Percentiles rank a stretch among this genome's conserved stretches.
Conservation (phyloP, 2,797 vertebrate species). For the Silurus lanzhouensis region DNA sequence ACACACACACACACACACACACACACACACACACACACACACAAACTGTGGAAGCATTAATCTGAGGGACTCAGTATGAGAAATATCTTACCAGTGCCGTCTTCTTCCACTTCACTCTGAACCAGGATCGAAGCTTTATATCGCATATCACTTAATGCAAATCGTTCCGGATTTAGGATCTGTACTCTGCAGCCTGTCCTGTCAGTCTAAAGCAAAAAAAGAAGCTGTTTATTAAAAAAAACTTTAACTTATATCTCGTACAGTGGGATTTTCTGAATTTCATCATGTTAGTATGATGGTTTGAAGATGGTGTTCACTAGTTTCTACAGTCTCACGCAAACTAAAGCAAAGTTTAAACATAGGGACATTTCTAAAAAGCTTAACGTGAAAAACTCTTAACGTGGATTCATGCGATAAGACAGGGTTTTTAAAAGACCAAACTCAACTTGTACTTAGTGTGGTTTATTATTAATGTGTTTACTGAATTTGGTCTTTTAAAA, state of each 20-base stretch:
- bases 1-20: not conserved
- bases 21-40: not conserved
- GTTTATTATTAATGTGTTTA: too few relatives aligned
- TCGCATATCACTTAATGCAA: not conserved
- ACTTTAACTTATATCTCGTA: not conserved
- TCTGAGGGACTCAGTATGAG: not conserved
- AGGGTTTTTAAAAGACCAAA: too few relatives aligned
- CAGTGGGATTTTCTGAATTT: rapidly evolving
- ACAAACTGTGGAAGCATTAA: not conserved
- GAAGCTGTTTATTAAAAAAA: not conserved
- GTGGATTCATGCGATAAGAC: too few relatives aligned
- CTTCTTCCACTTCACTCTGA: not conserved
- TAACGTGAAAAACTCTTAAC: too few relatives aligned
- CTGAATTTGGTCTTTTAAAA: too few relatives aligned
- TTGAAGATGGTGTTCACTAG: not conserved
- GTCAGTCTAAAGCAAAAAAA: not conserved
- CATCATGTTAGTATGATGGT: not conserved
- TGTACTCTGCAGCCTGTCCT: not conserved
- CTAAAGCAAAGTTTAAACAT: too few relatives aligned
- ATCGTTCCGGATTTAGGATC: not conserved
- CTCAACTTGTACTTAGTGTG: too few relatives aligned
- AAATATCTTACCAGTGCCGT: not conserved
- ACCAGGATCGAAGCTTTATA: not conserved
- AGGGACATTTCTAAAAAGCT: too few relatives aligned
- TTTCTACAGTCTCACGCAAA: too few relatives aligned